phyloP scores from a whole-genome alignment of 1,140 invertebrate species.

The Pseudomyrmex cubaensis region DNA sequence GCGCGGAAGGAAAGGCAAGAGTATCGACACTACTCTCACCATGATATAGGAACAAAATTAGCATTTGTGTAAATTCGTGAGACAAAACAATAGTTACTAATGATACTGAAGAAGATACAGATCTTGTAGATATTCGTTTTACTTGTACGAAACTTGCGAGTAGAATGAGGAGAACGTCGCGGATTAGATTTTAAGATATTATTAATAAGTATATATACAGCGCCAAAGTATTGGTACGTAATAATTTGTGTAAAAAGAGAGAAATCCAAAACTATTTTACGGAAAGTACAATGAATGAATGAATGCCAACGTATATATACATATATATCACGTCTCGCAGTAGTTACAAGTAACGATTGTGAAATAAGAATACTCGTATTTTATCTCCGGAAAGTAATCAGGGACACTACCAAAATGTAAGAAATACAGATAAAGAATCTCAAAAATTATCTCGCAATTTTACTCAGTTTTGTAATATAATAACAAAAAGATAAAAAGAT shows the following conservation, averaged over 20 bases:
- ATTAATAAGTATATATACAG: conserved; percentile 15
- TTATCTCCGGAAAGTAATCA: conserved; percentile 61
- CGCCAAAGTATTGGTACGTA: conserved; percentile 1
- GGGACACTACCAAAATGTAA: conserved; percentile 60
- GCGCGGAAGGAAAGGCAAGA: conserved; percentile 87
- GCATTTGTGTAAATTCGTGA: conserved; percentile 83
- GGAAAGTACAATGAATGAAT: conserved; percentile 66
- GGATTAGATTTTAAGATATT: neutral
- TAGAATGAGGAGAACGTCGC: neutral
- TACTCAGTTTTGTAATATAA: conserved; percentile 61
- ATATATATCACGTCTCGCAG: conserved; percentile 57
- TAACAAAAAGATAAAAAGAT: neutral
- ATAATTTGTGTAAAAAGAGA: conserved; percentile 38
- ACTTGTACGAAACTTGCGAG: conserved; percentile 20
- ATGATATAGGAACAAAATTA: conserved; percentile 83
- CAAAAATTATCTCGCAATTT: conserved; percentile 35
- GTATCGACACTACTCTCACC: conserved; percentile 87
- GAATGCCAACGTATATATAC: conserved; percentile 62
- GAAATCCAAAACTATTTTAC: conserved; percentile 63
- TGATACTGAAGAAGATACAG: conserved; percentile 50
- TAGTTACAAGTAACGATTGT: conserved; percentile 36
- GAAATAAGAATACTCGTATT: conserved; percentile 63
- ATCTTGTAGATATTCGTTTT: conserved; percentile 68
- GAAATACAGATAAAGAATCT: conserved; percentile 53
- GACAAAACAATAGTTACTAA: conserved; percentile 20